Evolutionary conservation across 2,797 vertebrate species (phyloP).

Genomic region (Sternarchorhynchus goeldii): DNA sequence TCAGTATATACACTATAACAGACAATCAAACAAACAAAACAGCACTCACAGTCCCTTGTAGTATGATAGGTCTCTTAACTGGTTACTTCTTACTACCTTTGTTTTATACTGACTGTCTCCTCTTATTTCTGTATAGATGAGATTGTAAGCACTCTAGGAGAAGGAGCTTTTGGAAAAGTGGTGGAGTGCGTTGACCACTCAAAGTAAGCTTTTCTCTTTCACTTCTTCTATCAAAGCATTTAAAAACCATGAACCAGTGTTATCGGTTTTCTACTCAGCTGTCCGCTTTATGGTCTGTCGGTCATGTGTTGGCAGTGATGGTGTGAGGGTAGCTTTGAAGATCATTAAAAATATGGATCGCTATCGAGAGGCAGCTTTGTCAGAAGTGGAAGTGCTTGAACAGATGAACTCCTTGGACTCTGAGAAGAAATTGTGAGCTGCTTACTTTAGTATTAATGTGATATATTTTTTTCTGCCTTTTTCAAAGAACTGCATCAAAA

Average conservation of each 20-base stretch:
- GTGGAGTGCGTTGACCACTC: slow-evolving; percentile 93
- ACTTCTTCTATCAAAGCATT: no score
- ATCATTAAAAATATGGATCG: slow-evolving; percentile 97
- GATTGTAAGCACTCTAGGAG: slow-evolving; percentile 93
- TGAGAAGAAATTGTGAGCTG: slow-evolving; percentile 84
- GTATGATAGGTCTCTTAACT: slow-evolving; percentile 11
- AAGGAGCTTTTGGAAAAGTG: slow-evolving; percentile 99
- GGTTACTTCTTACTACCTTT: not conserved
- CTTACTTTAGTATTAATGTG: not conserved
- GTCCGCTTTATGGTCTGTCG: not conserved
- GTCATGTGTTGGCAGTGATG: slow-evolving; percentile 71
- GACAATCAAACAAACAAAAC: not conserved
- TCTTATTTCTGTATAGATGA: slow-evolving; percentile 84
- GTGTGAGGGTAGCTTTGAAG: slow-evolving; percentile 91
- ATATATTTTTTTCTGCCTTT: not conserved
- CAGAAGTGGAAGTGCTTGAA: slow-evolving; percentile 92
- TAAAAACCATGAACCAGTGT: not conserved
- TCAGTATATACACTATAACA: not conserved
- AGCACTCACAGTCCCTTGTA: slow-evolving; percentile 8
- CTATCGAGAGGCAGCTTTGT: slow-evolving; percentile 93
- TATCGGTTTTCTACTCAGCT: not conserved
- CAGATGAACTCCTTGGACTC: slow-evolving; percentile 87
- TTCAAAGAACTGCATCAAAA: not conserved
- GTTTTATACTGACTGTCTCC: slow-evolving; percentile 1
- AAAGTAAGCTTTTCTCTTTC: slow-evolving; percentile 79